These are phyloP conservation scores for Stictocephala bisonia DNA, from an alignment of 2,888 invertebrate genomes.

Conservation along the genomic window DNA sequence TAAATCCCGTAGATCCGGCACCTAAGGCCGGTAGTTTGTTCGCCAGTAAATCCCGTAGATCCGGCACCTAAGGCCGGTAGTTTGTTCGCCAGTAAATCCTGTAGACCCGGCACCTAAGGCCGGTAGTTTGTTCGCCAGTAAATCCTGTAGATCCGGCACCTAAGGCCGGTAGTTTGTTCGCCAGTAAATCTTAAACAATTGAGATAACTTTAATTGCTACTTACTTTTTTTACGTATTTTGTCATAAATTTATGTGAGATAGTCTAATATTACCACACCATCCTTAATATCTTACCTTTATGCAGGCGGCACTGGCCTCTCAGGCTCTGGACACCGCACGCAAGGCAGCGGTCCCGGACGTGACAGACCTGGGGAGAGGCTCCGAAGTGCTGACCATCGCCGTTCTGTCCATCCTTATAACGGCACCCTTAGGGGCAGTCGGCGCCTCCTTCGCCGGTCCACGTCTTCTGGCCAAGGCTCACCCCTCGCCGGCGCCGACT, in stretches of 20 bases:
- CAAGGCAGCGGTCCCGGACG: slow-evolving; percentile 46
- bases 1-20: too few species aligned
- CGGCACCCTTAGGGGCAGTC: slow-evolving; percentile 63
- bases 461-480: slow-evolving; percentile 55
- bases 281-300: too few species aligned
- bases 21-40: too few species aligned
- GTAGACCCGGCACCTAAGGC: too few species aligned
- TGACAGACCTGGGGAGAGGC: slow-evolving; percentile 36
- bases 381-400: slow-evolving; percentile 62
- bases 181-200: too few species aligned
- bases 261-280: too few species aligned
- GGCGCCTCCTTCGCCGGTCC: slow-evolving; percentile 61
- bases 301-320: slow-evolving; percentile 76
- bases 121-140: too few species aligned
- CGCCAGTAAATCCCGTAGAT: too few species aligned
- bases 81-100: too few species aligned
- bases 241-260: slow-evolving; percentile 57
- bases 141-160: too few species aligned
- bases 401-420: slow-evolving; percentile 63
- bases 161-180: too few species aligned
- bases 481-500: not conserved
- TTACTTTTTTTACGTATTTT: not conserved
- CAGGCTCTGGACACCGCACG: slow-evolving; percentile 71
- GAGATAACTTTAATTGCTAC: not conserved
- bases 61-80: too few species aligned